These are phyloP conservation scores for Papilio polyxenes DNA, from an alignment of 1,140 invertebrate genomes.

Conservation along the genomic window DNA sequence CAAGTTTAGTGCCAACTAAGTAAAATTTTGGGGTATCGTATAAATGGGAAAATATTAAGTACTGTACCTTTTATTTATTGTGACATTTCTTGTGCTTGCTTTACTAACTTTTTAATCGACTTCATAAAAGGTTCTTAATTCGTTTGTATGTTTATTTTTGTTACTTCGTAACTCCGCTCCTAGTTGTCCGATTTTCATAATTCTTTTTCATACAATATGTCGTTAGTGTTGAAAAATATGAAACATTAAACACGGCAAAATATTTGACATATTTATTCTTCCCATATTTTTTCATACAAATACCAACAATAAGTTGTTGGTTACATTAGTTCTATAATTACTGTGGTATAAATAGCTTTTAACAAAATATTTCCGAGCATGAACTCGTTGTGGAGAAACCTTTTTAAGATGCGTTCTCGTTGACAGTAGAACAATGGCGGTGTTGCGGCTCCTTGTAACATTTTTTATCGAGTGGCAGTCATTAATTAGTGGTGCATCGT, in stretches of 20 bases:
- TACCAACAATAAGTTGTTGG: neutral
- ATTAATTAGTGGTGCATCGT: conserved; percentile 77
- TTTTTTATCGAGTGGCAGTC: conserved; percentile 64
- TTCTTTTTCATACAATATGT: neutral
- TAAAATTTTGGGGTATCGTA: no score
- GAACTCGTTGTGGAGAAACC: neutral
- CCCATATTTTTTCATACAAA: conserved; percentile 4
- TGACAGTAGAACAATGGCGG: conserved; percentile 64
- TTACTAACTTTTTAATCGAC: no score
- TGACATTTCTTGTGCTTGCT: no score
- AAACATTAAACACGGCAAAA: neutral
- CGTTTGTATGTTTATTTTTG: no score
- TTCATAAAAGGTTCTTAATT: no score
- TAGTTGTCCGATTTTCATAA: no score
- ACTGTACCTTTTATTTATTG: no score
- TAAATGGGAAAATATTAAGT: no score
- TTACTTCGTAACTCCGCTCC: no score
- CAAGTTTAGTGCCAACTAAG: no score
- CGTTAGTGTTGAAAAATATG: neutral
- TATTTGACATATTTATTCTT: neutral
- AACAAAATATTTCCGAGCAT: neutral
- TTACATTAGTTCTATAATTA: conserved; percentile 17
- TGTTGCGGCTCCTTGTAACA: conserved; percentile 58
- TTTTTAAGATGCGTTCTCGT: conserved; percentile 43
- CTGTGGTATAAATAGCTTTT: conserved; percentile 7